phyloP scores from a whole-genome alignment of 2,888 invertebrate species.

The Nomada ferruginata region DNA sequence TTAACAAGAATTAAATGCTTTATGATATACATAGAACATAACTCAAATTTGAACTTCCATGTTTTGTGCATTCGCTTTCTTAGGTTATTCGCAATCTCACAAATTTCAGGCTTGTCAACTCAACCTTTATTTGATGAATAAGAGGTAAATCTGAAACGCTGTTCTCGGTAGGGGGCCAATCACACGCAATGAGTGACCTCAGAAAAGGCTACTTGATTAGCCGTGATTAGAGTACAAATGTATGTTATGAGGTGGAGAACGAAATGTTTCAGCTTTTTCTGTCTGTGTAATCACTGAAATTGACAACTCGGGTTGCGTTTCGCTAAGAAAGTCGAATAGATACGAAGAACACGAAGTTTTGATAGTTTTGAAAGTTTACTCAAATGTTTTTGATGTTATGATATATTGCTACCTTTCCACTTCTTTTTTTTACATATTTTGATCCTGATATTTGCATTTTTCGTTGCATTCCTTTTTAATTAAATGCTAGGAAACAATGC shows the following conservation, averaged over 20 bases:
- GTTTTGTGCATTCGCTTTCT: background rate
- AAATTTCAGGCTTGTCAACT: background rate
- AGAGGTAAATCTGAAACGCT: slow-evolving; percentile 11
- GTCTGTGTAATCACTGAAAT: background rate
- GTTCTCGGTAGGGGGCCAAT: slow-evolving; percentile 27
- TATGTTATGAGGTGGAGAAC: background rate
- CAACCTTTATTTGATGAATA: background rate
- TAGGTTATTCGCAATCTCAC: background rate
- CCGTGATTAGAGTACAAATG: slow-evolving; percentile 15
- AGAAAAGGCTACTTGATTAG: slow-evolving; percentile 24
- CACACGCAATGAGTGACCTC: slow-evolving; percentile 6
- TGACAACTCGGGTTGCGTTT: background rate
- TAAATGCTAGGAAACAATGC: too few relatives aligned
- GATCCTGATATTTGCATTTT: too few relatives aligned
- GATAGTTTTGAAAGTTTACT: too few relatives aligned
- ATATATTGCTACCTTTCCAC: too few relatives aligned
- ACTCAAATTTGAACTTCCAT: too few relatives aligned
- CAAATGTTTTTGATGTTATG: too few relatives aligned
- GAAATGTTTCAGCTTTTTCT: background rate
- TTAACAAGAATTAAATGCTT: too few relatives aligned
- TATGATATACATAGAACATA: too few relatives aligned
- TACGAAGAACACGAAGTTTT: background rate
- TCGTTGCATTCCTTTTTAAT: too few relatives aligned
- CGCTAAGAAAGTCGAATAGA: background rate
- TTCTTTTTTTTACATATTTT: too few relatives aligned